Conservation (phyloP, 2,888 invertebrate genomes). For the Lasioglossum villosulum region DNA sequence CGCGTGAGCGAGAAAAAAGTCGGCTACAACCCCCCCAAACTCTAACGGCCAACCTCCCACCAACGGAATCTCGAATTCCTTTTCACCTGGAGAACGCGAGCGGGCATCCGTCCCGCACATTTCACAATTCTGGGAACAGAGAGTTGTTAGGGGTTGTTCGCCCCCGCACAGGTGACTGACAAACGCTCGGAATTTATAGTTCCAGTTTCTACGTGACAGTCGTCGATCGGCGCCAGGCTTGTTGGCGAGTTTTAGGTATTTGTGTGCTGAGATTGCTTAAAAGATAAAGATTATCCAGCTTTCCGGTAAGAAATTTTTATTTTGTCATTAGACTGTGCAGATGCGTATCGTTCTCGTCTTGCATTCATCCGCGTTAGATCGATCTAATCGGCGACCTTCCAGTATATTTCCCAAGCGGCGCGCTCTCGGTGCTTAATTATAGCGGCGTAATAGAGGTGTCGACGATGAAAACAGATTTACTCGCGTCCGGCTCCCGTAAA, state of each 20-base stretch:
- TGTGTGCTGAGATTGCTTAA: too few relatives aligned
- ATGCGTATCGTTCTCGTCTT: neutral
- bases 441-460: slow-evolving; percentile 22
- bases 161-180: neutral
- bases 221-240: too few relatives aligned
- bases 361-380: slow-evolving; percentile 45
- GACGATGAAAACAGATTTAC: slow-evolving; percentile 56
- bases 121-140: neutral
- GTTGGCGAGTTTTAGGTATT: too few relatives aligned
- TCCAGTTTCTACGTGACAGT: neutral
- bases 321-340: too few relatives aligned
- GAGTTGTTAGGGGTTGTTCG: neutral
- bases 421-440: slow-evolving; percentile 44
- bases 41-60: neutral
- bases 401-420: slow-evolving; percentile 57
- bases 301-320: too few relatives aligned
- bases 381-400: slow-evolving; percentile 59
- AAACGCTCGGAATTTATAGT: neutral
- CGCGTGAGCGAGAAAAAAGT: slow-evolving; percentile 53
- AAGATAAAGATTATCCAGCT: too few relatives aligned
- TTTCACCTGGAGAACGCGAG: neutral
- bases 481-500: slow-evolving; percentile 60
- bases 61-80: neutral
- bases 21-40: neutral
- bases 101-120: neutral